A percentile compares a stretch with the other conserved stretches of the same genome.
Conservation (phyloP, 2,113 vertebrate genomes). For the Dasyurus viverrinus region DNA sequence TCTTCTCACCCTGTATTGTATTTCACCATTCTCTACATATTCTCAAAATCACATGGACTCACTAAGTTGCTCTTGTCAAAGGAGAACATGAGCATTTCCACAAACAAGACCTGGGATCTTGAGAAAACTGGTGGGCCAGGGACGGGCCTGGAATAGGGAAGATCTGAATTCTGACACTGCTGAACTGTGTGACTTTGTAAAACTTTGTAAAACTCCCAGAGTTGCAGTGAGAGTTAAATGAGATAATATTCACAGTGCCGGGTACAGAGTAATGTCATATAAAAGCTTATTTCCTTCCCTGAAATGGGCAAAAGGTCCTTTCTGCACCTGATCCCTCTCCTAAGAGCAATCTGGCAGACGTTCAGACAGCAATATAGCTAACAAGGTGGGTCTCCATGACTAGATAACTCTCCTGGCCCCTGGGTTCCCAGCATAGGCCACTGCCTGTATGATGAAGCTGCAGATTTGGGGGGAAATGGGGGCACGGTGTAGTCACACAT, state of each 20-base stretch:
- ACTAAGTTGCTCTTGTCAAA: not conserved
- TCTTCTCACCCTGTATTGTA: not conserved
- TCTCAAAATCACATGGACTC: not conserved
- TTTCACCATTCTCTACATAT: not conserved
- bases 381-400: not conserved
- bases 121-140: not conserved
- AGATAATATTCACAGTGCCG: too few species aligned
- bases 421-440: not conserved
- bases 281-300: not conserved
- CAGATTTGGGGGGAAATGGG: not conserved
- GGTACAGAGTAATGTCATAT: not conserved
- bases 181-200: not conserved
- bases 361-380: not conserved
- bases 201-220: not conserved
- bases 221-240: not conserved
- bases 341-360: slow-evolving; percentile 11
- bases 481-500: not conserved
- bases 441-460: not conserved
- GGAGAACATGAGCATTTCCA: not conserved
- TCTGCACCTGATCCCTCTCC: not conserved
- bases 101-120: not conserved
- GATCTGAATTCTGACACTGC: not conserved
- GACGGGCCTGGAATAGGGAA: not conserved
- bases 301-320: not conserved
- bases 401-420: not conserved